phyloP scores from a whole-genome alignment of 2,113 vertebrate species.

The Chitala chitala region DNA sequence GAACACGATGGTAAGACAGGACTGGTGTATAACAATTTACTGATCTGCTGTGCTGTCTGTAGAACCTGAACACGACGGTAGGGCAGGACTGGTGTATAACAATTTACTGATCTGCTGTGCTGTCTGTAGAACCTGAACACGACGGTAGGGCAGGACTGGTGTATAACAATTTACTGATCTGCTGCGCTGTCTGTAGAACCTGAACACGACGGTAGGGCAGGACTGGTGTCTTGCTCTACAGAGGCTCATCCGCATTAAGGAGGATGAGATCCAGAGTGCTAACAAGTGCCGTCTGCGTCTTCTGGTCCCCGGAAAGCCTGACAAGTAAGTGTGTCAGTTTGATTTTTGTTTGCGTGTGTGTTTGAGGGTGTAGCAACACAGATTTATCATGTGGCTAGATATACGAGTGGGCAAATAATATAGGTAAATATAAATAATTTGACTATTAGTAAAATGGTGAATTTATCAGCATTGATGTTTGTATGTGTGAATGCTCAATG shows the following conservation, averaged over 20 bases:
- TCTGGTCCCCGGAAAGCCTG: constrained; percentile 75
- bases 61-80: constrained; percentile 55
- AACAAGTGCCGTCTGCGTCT: constrained; percentile 81
- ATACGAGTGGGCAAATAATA: not conserved
- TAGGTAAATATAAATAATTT: not conserved
- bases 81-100: no score
- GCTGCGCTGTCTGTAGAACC: constrained; percentile 57
- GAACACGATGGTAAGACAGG: no score
- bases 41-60: constrained; percentile 9
- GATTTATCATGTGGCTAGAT: no score
- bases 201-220: constrained; percentile 79
- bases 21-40: not conserved
- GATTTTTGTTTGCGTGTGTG: not conserved
- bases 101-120: no score
- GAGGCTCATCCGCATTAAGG: constrained; percentile 78
- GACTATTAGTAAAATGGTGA: no score
- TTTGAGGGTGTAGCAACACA: not conserved
- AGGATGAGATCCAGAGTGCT: constrained; percentile 77
- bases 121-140: no score
- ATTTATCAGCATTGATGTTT: no score
- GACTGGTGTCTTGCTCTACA: constrained; percentile 83
- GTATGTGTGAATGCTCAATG: no score
- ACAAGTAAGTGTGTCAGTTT: constrained; percentile 64
- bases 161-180: not conserved
- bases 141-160: not conserved